A percentile compares a stretch with the other conserved stretches of the same genome.
These are phyloP conservation scores for Halcyon malimbica DNA, from an alignment of 2,113 vertebrate species.

Conservation along the genomic window DNA sequence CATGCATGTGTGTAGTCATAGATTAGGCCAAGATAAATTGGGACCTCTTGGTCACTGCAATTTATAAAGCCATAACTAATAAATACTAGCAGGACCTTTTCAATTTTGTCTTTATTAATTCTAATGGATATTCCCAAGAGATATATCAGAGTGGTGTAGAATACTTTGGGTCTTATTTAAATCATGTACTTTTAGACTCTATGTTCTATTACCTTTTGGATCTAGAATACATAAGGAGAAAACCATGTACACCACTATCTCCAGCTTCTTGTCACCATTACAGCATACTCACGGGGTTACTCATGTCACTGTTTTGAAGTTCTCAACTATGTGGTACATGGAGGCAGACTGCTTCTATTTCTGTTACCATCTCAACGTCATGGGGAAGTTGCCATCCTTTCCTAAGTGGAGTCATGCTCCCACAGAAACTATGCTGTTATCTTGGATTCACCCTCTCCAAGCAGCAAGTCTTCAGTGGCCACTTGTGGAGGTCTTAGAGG, in stretches of 20 bases:
- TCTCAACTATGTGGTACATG: neutral
- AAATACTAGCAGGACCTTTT: neutral
- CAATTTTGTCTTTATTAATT: neutral
- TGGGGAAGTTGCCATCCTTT: neutral
- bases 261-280: neutral
- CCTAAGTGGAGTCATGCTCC: neutral
- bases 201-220: neutral
- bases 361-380: neutral
- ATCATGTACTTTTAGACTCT: neutral
- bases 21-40: neutral
- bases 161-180: neutral
- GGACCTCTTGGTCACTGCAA: neutral
- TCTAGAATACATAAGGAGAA: neutral
- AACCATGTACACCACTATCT: neutral
- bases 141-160: neutral
- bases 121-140: neutral
- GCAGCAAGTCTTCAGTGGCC: neutral
- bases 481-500: neutral
- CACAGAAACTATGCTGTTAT: neutral
- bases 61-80: neutral
- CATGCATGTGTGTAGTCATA: rapidly evolving
- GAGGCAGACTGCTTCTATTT: slow-evolving; percentile 26
- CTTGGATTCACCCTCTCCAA: neutral
- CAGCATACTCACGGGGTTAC: neutral
- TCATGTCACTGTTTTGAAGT: slow-evolving; percentile 37